Percentiles rank a stretch among this genome's conserved stretches.
These are phyloP conservation scores for Alviniconcha strummeri DNA, from an alignment of 2,888 invertebrate genomes.

Conservation along the genomic window DNA sequence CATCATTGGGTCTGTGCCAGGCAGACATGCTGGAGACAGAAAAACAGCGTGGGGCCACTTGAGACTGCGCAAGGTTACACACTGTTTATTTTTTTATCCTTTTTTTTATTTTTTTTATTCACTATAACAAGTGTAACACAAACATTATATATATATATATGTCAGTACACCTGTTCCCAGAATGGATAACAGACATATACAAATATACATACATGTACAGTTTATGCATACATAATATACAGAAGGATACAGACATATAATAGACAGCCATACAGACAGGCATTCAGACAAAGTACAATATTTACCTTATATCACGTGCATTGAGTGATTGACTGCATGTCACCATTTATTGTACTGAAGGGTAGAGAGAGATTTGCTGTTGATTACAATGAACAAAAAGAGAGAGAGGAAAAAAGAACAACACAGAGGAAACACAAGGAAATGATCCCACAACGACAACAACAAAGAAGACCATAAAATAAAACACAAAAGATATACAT, in stretches of 20 bases:
- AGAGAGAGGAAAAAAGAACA: no score
- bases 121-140: background rate
- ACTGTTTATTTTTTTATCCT: background rate
- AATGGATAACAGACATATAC: background rate
- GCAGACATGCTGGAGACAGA: constrained; percentile 81
- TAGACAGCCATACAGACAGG: no score
- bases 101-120: background rate
- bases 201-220: background rate
- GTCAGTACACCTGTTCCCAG: background rate
- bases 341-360: no score
- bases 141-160: background rate
- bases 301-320: no score
- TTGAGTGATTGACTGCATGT: no score
- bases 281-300: no score
- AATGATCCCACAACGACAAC: no score
- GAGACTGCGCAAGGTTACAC: constrained; percentile 76
- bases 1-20: constrained; percentile 89
- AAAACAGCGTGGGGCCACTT: constrained; percentile 80
- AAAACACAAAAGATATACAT: no score
- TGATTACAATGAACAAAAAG: no score
- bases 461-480: no score
- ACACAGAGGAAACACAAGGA: no score
- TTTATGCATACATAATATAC: background rate
- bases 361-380: no score
- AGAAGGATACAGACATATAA: background rate